phyloP scores from a whole-genome alignment of 2,113 vertebrate species.

The Ochotona curzoniae region DNA sequence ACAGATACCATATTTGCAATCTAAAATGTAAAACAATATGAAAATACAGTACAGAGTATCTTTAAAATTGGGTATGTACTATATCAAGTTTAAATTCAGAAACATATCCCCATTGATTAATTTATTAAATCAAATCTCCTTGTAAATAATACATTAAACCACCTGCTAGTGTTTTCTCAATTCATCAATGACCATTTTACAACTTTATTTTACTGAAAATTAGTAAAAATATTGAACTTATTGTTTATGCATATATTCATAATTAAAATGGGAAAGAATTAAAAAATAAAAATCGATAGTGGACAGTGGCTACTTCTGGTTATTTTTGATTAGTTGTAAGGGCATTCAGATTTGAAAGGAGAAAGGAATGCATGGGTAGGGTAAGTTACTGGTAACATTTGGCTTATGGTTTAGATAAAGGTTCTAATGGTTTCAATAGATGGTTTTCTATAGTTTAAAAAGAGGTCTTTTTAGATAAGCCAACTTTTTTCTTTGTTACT shows the following conservation, averaged over 20 bases:
- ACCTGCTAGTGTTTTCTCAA: neutral
- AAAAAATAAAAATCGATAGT: conserved; percentile 17
- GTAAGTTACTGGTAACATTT: neutral
- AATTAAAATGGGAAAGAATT: neutral
- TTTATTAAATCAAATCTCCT: conserved; percentile 3
- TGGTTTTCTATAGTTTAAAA: no score
- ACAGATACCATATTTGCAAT: neutral
- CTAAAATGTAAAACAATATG: conserved; percentile 19
- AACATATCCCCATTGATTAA: neutral
- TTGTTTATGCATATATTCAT: neutral
- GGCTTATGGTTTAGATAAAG: neutral
- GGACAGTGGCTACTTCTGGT: neutral
- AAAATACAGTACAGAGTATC: neutral
- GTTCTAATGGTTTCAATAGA: neutral
- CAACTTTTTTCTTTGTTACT: neutral
- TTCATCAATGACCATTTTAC: neutral
- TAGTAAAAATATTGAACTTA: conserved; percentile 13
- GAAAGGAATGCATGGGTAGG: neutral
- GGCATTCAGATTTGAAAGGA: neutral
- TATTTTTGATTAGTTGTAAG: neutral
- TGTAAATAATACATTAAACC: conserved; percentile 29
- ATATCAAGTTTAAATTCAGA: conserved; percentile 38
- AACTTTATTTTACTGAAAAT: neutral
- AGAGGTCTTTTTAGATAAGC: neutral
- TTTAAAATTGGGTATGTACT: neutral